These are phyloP conservation scores for Nephrotoma flavescens DNA, from an alignment of 2,888 invertebrate species.

Conservation along the genomic window DNA sequence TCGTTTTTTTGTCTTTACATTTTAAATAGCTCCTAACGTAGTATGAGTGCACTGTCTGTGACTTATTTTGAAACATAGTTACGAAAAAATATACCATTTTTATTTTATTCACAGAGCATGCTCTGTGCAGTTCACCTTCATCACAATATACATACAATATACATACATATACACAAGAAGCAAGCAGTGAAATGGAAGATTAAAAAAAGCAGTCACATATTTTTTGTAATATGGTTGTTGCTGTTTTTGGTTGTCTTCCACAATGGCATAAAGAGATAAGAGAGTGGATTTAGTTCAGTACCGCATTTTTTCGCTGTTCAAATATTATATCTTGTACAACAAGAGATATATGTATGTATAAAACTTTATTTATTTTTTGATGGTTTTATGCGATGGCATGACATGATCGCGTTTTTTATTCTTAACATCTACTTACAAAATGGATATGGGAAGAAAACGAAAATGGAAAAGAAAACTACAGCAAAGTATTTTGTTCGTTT, in stretches of 20 bases:
- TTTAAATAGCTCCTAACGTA: neutral
- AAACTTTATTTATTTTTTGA: neutral
- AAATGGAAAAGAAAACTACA: neutral
- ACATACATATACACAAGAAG: neutral
- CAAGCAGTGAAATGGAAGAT: neutral
- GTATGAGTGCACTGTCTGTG: slow-evolving; percentile 2
- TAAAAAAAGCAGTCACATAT: neutral
- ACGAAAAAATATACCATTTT: neutral
- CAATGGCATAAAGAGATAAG: slow-evolving; percentile 1
- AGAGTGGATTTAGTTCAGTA: neutral
- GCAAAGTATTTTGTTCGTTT: neutral
- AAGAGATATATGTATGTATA: neutral
- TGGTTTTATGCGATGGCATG: slow-evolving; percentile 1
- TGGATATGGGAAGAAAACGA: neutral
- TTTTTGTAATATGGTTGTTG: neutral
- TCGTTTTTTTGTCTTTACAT: neutral
- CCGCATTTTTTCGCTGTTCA: neutral
- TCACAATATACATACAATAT: neutral
- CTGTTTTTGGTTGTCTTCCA: neutral
- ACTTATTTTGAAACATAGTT: neutral
- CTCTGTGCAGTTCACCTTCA: slow-evolving; percentile 2
- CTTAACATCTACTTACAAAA: neutral
- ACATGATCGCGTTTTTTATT: neutral
- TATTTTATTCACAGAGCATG: neutral
- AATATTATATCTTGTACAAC: slow-evolving; percentile 1